Percentiles rank a stretch among this genome's conserved stretches.
Evolutionary conservation across 2,797 vertebrate genomes (phyloP).

Genomic region (Sebastes flavidus): DNA sequence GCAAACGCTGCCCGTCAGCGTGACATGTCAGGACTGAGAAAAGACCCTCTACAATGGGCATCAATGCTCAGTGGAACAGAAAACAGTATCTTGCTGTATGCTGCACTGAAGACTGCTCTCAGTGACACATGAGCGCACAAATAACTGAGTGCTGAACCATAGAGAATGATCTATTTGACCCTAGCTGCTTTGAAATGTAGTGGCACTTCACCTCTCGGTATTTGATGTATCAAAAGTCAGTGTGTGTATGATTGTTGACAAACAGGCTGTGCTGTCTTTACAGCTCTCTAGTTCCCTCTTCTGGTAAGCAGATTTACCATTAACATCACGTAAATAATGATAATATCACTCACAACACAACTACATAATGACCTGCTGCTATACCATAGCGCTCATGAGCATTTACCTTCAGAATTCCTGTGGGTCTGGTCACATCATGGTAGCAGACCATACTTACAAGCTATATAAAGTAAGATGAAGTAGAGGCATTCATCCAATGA

Average conservation of each 20-base stretch:
- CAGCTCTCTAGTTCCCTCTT: slow-evolving; percentile 78
- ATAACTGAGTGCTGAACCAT: neutral
- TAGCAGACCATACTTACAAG: neutral
- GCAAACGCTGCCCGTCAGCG: slow-evolving; percentile 14
- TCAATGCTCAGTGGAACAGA: slow-evolving; percentile 21
- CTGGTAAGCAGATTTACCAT: slow-evolving; percentile 56
- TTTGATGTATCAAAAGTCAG: neutral
- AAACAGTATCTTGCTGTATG: neutral
- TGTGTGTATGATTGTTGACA: slow-evolving; percentile 1
- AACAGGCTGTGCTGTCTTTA: slow-evolving; percentile 9
- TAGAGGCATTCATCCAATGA: neutral
- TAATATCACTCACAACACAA: neutral
- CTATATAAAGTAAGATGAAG: neutral
- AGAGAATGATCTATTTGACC: neutral
- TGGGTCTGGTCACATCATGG: neutral
- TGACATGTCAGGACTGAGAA: slow-evolving; percentile 16
- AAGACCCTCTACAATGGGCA: neutral
- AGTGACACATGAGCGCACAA: neutral
- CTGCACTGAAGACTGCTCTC: neutral
- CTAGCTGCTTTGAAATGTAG: neutral
- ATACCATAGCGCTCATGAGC: neutral
- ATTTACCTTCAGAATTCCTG: neutral
- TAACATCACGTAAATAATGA: neutral
- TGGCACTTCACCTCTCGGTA: neutral
- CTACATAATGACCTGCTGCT: neutral